Conservation (phyloP, 2,113 vertebrate genomes). For the Bolborhynchus lineola region DNA sequence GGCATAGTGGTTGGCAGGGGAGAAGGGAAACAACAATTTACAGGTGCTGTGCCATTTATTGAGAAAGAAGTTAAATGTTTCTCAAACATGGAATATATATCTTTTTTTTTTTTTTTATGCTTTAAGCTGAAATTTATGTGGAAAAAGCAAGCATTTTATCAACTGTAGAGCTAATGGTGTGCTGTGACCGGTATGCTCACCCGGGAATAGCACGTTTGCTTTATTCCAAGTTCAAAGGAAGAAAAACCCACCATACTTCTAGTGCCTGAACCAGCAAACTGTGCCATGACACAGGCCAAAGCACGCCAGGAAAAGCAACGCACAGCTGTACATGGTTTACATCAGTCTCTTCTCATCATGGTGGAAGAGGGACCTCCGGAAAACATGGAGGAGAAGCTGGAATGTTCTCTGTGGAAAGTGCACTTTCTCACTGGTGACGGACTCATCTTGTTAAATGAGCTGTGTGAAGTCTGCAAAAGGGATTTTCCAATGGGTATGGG, state of each 20-base stretch:
- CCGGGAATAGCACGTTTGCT: background rate
- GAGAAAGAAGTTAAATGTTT: background rate
- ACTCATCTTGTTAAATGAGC: accelerated
- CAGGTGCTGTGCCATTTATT: background rate
- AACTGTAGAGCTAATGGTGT: background rate
- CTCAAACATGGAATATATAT: background rate
- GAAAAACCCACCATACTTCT: accelerated
- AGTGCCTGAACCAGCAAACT: background rate
- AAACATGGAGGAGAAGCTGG: background rate
- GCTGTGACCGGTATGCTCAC: background rate
- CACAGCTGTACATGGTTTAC: accelerated
- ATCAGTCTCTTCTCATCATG: accelerated
- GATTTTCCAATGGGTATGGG: background rate
- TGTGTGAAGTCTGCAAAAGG: background rate
- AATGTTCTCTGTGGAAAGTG: background rate
- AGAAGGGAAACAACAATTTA: background rate
- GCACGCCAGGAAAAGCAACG: background rate
- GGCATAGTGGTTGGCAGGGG: background rate
- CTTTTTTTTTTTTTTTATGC: background rate
- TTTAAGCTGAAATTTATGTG: background rate
- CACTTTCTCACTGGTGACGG: accelerated
- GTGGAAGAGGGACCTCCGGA: background rate
- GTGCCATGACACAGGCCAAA: background rate
- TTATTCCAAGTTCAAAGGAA: background rate
- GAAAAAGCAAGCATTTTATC: background rate